phyloP scores from a whole-genome alignment of 2,797 vertebrate genomes.

The Thalassophryne amazonica region DNA sequence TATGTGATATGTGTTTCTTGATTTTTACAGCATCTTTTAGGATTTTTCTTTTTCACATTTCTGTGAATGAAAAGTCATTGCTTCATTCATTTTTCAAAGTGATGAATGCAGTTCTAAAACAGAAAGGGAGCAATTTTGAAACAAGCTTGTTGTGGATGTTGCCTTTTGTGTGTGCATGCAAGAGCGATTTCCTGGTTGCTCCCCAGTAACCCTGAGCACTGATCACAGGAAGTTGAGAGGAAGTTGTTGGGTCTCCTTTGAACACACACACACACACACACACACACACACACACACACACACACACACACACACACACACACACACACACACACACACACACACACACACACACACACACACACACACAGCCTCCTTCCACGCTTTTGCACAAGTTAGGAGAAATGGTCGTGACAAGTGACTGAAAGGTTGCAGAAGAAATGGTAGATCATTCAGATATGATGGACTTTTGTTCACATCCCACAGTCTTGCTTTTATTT shows the following conservation, averaged over 20 bases:
- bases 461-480: not conserved
- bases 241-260: constrained; percentile 50
- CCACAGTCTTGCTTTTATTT: constrained; percentile 5
- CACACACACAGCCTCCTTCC: constrained; percentile 11
- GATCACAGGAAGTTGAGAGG: constrained; percentile 68
- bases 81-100: too few relatives aligned
- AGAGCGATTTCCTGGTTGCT: constrained; percentile 57
- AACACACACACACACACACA: not conserved
- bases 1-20: too few relatives aligned
- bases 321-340: not conserved
- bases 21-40: too few relatives aligned
- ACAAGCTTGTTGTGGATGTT: too few relatives aligned
- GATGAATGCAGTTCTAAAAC: too few relatives aligned
- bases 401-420: constrained; percentile 3
- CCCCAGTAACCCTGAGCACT: constrained; percentile 46
- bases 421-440: constrained; percentile 16
- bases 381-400: constrained; percentile 29
- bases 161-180: constrained; percentile 12
- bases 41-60: too few relatives aligned
- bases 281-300: constrained; percentile 1
- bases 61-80: too few relatives aligned
- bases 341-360: not conserved
- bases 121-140: too few relatives aligned
- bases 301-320: not conserved
- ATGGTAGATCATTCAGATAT: constrained; percentile 17